Base-by-base conservation (phyloP, 2,797 vertebrate species). In the Myripristis murdjan region DNA sequence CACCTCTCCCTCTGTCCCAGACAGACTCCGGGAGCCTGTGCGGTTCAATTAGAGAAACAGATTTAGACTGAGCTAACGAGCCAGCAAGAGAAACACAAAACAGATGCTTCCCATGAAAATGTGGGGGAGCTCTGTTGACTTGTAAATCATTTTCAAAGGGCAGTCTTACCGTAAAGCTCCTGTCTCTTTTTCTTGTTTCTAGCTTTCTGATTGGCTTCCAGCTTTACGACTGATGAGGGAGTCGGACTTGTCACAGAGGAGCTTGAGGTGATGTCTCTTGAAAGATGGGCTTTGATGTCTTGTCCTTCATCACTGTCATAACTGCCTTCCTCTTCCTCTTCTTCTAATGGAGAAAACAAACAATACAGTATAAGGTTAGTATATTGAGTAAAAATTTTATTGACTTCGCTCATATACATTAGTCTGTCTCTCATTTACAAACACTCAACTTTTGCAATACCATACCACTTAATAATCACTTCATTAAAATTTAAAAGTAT, bases 131-230 rank as follows among this genome's bases (percentile, higher is more conserved):
- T 73, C 71, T 82, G 82, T 78, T 75, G 37, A 76, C 68, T 70
- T 73, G 66, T 72, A 51, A 85, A 82, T 83, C 56, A 24, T 35
- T 75, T 84, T 86, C 64, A 85, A 81, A 77, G 60, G 69, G 39
- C 43, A 14, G 70, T 56, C 87, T 71, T 39, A 98, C 97, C 97
- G 71, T 96, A 94, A 81, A 98, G 89, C 12, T 97, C 96, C 92
- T 99, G 97, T 69, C 97, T 94, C 82, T 97, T 97, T 80, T 96
- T 97, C 88, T 99, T 99, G 91, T 98, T 98, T 90, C 96, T 96
- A 16, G 98, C 98, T 86, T 99, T 98, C 88, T 98, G 97, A 79
- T 98, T 98, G 87, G 97, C 98, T 84, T 99, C 98, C 91, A 99
- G 96, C 89, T 98, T 99, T 75, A 99, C 97, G 73, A 99, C 92